Evolutionary conservation across 1,140 invertebrate genomes (phyloP).

Genomic region (Plodia interpunctella): DNA sequence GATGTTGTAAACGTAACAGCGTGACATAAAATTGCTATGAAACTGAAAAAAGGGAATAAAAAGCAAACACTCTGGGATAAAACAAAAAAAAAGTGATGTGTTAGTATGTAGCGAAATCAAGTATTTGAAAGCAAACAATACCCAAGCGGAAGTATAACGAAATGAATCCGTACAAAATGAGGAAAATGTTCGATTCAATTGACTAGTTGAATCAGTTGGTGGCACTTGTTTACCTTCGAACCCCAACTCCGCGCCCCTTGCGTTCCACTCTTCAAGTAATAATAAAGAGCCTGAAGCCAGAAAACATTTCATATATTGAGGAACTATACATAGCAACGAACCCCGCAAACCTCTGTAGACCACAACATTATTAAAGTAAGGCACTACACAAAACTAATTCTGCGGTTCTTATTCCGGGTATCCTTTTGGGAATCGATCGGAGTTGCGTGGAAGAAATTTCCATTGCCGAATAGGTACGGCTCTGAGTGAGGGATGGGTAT

Average conservation of each 20-base stretch:
- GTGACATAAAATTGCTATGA: neutral
- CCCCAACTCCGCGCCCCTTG: slow-evolving; percentile 46
- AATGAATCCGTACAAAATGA: slow-evolving; percentile 34
- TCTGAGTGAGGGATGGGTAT: slow-evolving; percentile 22
- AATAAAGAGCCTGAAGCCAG: slow-evolving; percentile 74
- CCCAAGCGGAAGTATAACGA: slow-evolving; percentile 19
- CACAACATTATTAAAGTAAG: slow-evolving; percentile 67
- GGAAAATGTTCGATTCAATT: slow-evolving; percentile 49
- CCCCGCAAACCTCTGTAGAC: slow-evolving; percentile 62
- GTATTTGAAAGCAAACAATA: slow-evolving; percentile 19
- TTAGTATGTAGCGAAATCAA: neutral
- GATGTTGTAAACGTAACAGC: neutral
- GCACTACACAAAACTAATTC: slow-evolving; percentile 65
- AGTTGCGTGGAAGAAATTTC: slow-evolving; percentile 36
- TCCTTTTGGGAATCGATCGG: slow-evolving; percentile 39
- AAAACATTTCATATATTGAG: slow-evolving; percentile 69
- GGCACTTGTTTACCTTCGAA: slow-evolving; percentile 67
- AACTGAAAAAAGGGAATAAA: neutral
- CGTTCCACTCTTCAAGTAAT: slow-evolving; percentile 65
- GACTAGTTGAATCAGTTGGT: slow-evolving; percentile 58
- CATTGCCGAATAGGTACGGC: slow-evolving; percentile 18
- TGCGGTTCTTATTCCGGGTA: slow-evolving; percentile 42
- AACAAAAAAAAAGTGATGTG: neutral
- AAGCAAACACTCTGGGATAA: neutral
- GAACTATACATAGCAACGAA: slow-evolving; percentile 53